Conservation (phyloP, 2,797 vertebrate species). For the Myotis vivesi region DNA sequence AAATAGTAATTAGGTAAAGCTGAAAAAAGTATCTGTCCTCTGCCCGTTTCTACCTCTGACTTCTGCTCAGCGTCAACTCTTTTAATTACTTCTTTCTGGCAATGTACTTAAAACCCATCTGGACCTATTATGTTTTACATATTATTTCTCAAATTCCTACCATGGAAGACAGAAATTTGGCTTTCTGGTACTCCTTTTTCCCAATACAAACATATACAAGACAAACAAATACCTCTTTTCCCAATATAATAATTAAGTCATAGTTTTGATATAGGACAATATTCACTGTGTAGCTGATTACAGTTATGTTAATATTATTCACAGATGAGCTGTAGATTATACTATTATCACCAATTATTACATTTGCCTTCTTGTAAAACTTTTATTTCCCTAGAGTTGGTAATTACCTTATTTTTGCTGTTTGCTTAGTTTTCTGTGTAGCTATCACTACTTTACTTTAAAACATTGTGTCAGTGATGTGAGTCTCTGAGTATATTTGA, state of each 20-base stretch:
- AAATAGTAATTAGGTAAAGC: background rate
- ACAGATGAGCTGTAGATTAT: background rate
- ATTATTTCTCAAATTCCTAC: background rate
- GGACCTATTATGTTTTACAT: background rate
- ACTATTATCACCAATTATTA: background rate
- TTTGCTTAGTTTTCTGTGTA: background rate
- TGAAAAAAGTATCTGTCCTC: background rate
- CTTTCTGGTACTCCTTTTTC: background rate
- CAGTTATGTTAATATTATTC: background rate
- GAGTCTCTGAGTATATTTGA: background rate
- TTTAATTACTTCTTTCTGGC: background rate
- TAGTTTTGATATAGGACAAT: background rate
- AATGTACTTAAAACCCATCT: background rate
- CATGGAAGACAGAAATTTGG: background rate
- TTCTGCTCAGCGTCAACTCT: background rate
- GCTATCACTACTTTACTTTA: background rate
- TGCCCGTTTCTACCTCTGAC: background rate
- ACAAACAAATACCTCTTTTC: background rate
- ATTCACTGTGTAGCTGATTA: background rate
- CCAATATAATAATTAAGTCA: constrained; percentile 6
- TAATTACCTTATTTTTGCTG: background rate
- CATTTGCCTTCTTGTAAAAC: constrained; percentile 9
- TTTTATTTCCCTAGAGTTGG: constrained; percentile 5
- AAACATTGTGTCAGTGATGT: background rate
- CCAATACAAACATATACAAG: background rate